A percentile compares a stretch with the other conserved stretches of the same genome.
Conservation (phyloP, 2,888 invertebrate genomes). For the Myopa tessellatipennis region DNA sequence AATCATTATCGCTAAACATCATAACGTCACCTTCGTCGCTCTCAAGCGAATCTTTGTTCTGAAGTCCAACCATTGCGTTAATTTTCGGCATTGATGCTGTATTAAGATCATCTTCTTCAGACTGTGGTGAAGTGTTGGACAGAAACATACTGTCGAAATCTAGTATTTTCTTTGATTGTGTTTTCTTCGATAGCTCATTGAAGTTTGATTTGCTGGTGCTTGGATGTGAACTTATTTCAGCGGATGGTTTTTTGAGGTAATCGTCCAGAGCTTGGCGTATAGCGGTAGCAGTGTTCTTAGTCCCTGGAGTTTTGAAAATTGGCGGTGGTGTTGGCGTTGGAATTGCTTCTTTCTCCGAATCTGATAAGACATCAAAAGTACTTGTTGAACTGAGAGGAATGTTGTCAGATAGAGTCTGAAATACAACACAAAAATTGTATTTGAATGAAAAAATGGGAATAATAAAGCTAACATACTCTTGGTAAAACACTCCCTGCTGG, state of each 20-base stretch:
- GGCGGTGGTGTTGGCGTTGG: background rate
- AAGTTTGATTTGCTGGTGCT: background rate
- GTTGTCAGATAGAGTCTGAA: background rate
- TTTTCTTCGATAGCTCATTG: background rate
- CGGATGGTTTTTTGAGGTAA: background rate
- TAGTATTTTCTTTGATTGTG: background rate
- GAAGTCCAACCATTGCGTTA: background rate
- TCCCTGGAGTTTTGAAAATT: background rate
- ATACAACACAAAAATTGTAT: background rate
- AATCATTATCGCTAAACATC: constrained; percentile 25
- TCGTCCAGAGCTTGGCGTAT: background rate
- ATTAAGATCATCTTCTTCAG: background rate
- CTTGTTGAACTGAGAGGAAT: background rate
- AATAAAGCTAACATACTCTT: constrained; percentile 8
- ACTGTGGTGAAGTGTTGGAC: constrained; percentile 13
- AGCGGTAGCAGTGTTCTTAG: background rate
- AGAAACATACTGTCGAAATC: constrained; percentile 22
- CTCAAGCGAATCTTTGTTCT: background rate
- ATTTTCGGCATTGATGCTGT: background rate
- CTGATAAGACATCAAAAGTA: background rate
- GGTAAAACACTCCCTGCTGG: constrained; percentile 32
- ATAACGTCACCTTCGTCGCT: constrained; percentile 6
- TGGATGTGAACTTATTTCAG: background rate
- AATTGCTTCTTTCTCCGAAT: background rate
- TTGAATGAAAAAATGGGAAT: background rate